Evolutionary conservation across 2,888 invertebrate genomes (phyloP).

Genomic region (Tipula helvola): DNA sequence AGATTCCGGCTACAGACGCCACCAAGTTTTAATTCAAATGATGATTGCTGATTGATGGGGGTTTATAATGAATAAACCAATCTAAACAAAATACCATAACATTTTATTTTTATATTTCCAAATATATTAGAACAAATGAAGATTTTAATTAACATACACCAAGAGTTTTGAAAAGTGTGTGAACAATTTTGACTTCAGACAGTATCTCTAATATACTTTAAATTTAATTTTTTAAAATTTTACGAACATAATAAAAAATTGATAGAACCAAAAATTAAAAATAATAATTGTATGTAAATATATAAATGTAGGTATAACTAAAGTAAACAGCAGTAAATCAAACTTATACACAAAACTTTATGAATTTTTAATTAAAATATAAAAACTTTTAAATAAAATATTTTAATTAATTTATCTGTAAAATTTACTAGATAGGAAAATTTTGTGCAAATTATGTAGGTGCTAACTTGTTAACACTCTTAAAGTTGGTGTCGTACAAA

Average conservation of each 20-base stretch:
- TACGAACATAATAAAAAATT: neutral
- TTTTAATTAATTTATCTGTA: neutral
- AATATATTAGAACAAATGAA: no score
- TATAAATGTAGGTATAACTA: neutral
- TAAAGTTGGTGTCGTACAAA: neutral
- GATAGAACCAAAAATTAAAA: neutral
- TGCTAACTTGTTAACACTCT: neutral
- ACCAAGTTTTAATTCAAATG: no score
- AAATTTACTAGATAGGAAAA: neutral
- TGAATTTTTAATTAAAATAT: neutral
- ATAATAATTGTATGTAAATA: neutral
- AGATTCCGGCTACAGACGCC: no score
- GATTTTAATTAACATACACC: no score
- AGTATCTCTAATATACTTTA: neutral
- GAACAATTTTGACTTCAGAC: no score
- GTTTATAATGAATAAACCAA: no score
- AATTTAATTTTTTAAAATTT: neutral
- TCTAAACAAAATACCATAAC: no score
- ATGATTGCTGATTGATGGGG: no score
- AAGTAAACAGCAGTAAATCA: neutral
- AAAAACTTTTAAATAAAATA: neutral
- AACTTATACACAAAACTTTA: neutral
- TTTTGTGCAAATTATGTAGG: neutral
- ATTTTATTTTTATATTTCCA: no score
- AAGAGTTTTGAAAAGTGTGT: no score